Evolutionary conservation across 2,888 invertebrate species (phyloP), one percentile per base, ranked within the genome.

Genomic region (Cerastoderma edule): DNA sequence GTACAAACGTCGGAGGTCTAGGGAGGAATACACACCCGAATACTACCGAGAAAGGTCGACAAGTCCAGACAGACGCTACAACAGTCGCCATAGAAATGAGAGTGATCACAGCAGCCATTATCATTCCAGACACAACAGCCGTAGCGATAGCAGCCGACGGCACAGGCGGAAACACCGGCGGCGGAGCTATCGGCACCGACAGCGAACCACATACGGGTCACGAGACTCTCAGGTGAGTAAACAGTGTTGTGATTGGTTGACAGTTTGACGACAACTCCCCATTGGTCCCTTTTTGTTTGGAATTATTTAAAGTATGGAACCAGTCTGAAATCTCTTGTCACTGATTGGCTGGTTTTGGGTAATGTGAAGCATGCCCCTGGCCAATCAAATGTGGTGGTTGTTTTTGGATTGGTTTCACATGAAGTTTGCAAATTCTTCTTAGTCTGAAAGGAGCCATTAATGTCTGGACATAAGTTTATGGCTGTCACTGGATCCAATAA

Each of bases 201-300:
- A 85, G 28, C 64, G 84, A 30, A 83, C 83, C 30, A 80, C 87
- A 8, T 86, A 78, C 65, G 82, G 76, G 64, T 85, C 87, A 39
- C 79, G 81, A 24, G 85, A 86, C 56, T 85, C 85, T 80, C 83
- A 83, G 87, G 87, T 87, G 78, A 80, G 86, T 82, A 48, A 28
- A 27, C 3, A 27, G 44, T 64, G 44, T 46, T 64, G 46, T 64
- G 46, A 24, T 53, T 44, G 44, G n/a, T n/a, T n/a, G n/a, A n/a
- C n/a, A n/a, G n/a, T n/a, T n/a, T n/a, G n/a, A n/a, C n/a, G n/a
- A n/a, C n/a, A n/a, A n/a, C n/a, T n/a, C n/a, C n/a, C n/a, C n/a
- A n/a, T n/a, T n/a, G n/a, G n/a, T n/a, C n/a, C n/a, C n/a, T n/a
- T n/a, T n/a, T n/a, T n/a, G n/a, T n/a, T n/a, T n/a, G n/a, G n/a